Base-by-base conservation (phyloP, 2,113 vertebrate species). In the Raja brachyura region DNA sequence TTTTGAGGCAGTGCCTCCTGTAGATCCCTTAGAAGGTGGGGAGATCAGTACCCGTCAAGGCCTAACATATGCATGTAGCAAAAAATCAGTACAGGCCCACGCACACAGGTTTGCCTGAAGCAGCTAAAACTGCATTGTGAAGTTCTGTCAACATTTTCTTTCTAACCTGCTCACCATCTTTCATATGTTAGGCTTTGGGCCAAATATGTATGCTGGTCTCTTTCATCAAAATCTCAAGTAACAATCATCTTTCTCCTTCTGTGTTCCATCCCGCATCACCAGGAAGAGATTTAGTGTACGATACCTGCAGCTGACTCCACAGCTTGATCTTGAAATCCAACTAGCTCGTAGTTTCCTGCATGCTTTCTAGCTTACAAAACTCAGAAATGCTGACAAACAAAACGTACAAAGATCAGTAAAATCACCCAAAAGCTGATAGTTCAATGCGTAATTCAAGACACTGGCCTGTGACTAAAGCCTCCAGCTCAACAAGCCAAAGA, bases 61-160 rank as follows among this genome's bases (percentile, higher is more conserved):
- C 0, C 39, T 48, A 48, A 48, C 39, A 48, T 18, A 92, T 18
- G 22, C 66, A 73, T 73, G 33, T 74, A 10, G 66, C 66, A 92
- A 54, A 73, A 92, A 92, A 25, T 68, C 22, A 39, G 20, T 22
- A 25, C n/a, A 33, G 66, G 66, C 66, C 10, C 81, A 63, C 31
- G 18, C 59, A 88, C 11, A 63, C 2, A 18, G 16, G n/a, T 61
- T 31, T 31, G 56, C 59, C 56, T 11, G n/a, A 16, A 86, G 13
- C 83, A 86, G 83, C 81, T 18, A 61, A 63, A 88, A 16, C 83
- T 66, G 14, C 59, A 88, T 66, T 88, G 83, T 88, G 83, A 88
- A 88, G 59, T 1, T 18, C 28, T 66, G 83, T 59, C 59, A 88
- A 88, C 28, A 88, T 88, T 63, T 88, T 66, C 70, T 88, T 88